Evolutionary conservation across 2,797 vertebrate genomes (phyloP).

Genomic region (Chelon labrosus): DNA sequence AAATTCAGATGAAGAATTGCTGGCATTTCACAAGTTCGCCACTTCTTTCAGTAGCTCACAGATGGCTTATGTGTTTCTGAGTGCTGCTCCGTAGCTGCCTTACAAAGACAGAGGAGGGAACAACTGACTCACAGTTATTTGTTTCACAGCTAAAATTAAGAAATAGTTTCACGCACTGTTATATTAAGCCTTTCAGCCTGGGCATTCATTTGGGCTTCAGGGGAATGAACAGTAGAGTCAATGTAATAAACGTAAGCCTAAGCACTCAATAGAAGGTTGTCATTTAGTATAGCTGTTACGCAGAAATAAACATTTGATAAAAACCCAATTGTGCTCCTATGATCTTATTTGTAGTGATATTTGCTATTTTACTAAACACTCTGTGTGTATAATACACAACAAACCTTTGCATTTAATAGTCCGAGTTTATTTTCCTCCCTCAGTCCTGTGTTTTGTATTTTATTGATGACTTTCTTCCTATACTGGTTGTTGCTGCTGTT

Average conservation of each 20-base stretch:
- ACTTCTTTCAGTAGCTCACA: slow-evolving; percentile 49
- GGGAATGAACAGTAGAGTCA: slow-evolving; percentile 44
- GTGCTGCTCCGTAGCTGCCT: slow-evolving; percentile 42
- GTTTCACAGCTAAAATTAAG: slow-evolving; percentile 45
- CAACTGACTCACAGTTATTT: slow-evolving; percentile 51
- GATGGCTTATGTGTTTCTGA: slow-evolving; percentile 61
- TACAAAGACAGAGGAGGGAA: slow-evolving; percentile 36
- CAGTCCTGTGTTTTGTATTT: no score
- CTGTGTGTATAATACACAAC: no score
- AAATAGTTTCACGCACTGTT: slow-evolving; percentile 30
- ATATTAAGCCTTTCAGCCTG: slow-evolving; percentile 19
- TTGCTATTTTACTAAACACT: background rate
- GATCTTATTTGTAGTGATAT: background rate
- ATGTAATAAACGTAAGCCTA: slow-evolving; percentile 33
- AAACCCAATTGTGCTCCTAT: background rate
- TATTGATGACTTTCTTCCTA: no score
- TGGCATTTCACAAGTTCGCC: slow-evolving; percentile 59
- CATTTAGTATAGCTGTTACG: slow-evolving; percentile 9
- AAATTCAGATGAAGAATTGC: slow-evolving; percentile 57
- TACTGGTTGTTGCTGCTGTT: no score
- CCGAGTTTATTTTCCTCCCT: background rate
- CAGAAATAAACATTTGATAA: slow-evolving; percentile 9
- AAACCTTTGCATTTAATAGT: no score
- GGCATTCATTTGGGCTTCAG: slow-evolving; percentile 37
- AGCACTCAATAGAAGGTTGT: slow-evolving; percentile 15